Percentiles rank a stretch among this genome's conserved stretches.
phyloP scores from a whole-genome alignment of 2,113 vertebrate genomes.

The Elgaria multicarinata region DNA sequence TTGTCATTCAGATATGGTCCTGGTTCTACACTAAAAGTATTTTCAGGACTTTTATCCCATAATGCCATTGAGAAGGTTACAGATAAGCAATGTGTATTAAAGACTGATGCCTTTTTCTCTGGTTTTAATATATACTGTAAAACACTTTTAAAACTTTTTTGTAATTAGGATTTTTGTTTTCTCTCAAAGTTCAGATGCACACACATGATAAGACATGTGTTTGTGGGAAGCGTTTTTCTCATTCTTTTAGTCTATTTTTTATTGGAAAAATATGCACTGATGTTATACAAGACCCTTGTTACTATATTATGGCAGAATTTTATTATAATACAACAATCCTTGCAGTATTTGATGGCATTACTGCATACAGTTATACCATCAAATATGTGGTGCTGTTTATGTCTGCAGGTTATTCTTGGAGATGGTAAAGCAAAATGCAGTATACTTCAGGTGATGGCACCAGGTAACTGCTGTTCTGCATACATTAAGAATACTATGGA shows the following conservation, averaged over 20 bases:
- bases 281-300: neutral
- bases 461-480: neutral
- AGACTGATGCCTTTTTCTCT: neutral
- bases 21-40: neutral
- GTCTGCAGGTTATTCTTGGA: neutral
- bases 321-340: neutral
- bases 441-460: neutral
- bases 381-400: neutral
- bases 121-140: neutral
- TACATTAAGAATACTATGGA: no score
- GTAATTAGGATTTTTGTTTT: no score
- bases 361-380: neutral
- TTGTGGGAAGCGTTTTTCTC: neutral
- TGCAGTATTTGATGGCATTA: neutral
- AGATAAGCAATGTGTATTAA: neutral
- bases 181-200: neutral
- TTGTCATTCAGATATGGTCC: neutral
- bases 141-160: neutral
- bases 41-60: neutral
- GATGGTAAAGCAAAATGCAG: neutral
- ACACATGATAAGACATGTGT: no score
- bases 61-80: neutral
- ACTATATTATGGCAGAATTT: neutral
- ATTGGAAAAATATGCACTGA: constrained; percentile 26
- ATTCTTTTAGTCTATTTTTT: constrained; percentile 28